Evolutionary conservation across 30 jellyfish, hydroid and myxozoan genomes (phyloP).

Genomic region (Calvadosia cruxmelitensis): DNA sequence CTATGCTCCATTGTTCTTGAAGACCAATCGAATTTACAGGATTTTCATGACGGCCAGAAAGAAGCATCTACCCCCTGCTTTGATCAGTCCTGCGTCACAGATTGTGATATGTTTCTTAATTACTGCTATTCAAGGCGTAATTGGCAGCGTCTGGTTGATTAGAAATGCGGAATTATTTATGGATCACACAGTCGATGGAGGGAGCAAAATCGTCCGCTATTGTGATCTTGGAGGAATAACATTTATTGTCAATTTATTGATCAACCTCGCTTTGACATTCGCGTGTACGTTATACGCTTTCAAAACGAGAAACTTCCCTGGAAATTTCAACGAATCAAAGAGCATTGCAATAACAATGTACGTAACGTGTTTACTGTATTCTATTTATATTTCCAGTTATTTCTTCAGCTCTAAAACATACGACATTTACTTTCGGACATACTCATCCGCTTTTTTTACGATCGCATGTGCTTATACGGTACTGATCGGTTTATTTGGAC

Average conservation of each 20-base stretch:
- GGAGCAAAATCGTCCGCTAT: constrained; percentile 20
- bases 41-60: constrained; percentile 50
- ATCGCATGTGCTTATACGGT: neutral
- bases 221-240: constrained; percentile 24
- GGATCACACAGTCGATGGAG: constrained; percentile 8
- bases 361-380: constrained; percentile 35
- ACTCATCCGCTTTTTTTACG: neutral
- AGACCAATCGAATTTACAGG: constrained; percentile 79
- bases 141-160: constrained; percentile 66
- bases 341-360: constrained; percentile 86
- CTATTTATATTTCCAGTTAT: neutral
- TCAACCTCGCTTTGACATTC: constrained; percentile 55
- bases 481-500: neutral
- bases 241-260: constrained; percentile 39
- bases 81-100: constrained; percentile 73
- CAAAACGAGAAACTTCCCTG: constrained; percentile 82
- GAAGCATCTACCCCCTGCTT: constrained; percentile 20
- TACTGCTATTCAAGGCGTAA: constrained; percentile 45
- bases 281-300: constrained; percentile 81
- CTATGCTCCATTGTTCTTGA: constrained; percentile 85
- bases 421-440: neutral
- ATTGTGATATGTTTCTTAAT: constrained; percentile 45
- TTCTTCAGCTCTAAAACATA: neutral
- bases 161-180: constrained; percentile 40
- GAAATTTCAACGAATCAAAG: constrained; percentile 69